These are phyloP conservation scores for Scyliorhinus canicula DNA, from an alignment of 2,797 vertebrate species.

Conservation along the genomic window DNA sequence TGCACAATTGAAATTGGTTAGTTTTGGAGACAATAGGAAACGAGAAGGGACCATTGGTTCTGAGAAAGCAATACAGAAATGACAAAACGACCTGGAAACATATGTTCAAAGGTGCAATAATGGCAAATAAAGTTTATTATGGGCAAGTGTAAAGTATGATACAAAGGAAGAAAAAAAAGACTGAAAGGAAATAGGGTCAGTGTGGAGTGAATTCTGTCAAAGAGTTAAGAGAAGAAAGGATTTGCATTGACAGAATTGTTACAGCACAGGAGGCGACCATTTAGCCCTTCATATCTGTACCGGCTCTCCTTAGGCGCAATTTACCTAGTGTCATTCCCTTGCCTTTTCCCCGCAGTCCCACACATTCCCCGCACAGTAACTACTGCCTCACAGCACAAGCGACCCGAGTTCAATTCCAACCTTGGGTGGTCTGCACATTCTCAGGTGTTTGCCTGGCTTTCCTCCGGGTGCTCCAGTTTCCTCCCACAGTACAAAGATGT, in stretches of 20 bases:
- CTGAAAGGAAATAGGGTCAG: neutral
- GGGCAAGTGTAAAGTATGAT: neutral
- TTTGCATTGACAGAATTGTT: neutral
- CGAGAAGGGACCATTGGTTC: neutral
- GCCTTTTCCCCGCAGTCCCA: too few relatives aligned
- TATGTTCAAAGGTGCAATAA: neutral
- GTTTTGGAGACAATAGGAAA: neutral
- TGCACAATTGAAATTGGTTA: neutral
- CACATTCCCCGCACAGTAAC: too few relatives aligned
- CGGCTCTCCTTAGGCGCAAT: too few relatives aligned
- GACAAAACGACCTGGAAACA: neutral
- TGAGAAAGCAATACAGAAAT: neutral
- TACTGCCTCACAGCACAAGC: too few relatives aligned
- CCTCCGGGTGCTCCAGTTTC: too few relatives aligned
- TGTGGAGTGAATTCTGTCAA: neutral
- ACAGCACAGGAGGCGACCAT: too few relatives aligned
- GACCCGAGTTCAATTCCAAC: too few relatives aligned
- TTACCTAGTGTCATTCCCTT: too few relatives aligned
- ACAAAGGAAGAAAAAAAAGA: neutral
- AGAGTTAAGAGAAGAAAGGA: neutral
- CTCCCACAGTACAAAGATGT: too few relatives aligned
- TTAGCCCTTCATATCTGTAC: too few relatives aligned
- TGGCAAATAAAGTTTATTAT: neutral
- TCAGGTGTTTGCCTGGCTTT: too few relatives aligned
- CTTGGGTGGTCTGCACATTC: too few relatives aligned